A percentile compares a stretch with the other conserved stretches of the same genome.
phyloP scores from a whole-genome alignment of 1,140 invertebrate species.

The Drosophila quadrilineata region DNA sequence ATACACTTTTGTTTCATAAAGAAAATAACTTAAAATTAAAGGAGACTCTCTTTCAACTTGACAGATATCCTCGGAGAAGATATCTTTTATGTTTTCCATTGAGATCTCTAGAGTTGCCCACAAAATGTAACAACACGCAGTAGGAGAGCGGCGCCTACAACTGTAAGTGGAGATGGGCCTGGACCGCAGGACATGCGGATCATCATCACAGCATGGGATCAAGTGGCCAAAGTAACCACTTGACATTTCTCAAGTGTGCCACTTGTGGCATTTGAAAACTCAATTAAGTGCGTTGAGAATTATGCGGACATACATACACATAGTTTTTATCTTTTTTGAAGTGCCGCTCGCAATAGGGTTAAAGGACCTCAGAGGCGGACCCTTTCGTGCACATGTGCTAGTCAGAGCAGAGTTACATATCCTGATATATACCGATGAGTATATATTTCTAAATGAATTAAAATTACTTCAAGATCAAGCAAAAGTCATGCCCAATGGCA shows the following conservation, averaged over 20 bases:
- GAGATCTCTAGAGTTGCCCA: conserved; percentile 6
- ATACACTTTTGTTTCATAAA: too few species aligned
- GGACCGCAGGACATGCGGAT: conserved; percentile 4
- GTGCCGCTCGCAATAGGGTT: conserved; percentile 7
- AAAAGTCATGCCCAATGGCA: too few species aligned
- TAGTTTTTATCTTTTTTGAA: too few species aligned
- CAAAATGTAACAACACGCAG: conserved; percentile 26
- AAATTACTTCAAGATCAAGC: too few species aligned
- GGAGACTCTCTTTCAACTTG: too few species aligned
- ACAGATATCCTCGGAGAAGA: too few species aligned
- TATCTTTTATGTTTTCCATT: not conserved
- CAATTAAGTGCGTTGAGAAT: conserved; percentile 23
- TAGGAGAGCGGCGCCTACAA: conserved; percentile 11
- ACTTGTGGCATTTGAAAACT: conserved; percentile 34
- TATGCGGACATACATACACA: not conserved
- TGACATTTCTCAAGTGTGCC: conserved; percentile 21
- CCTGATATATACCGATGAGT: too few species aligned
- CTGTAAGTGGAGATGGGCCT: not conserved
- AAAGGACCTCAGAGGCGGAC: not conserved
- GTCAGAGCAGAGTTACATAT: too few species aligned
- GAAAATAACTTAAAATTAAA: too few species aligned
- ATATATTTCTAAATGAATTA: too few species aligned
- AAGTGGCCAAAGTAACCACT: conserved; percentile 13
- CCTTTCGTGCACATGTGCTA: too few species aligned
- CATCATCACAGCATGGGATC: not conserved